Percentiles rank a stretch among this genome's conserved stretches.
Evolutionary conservation across 2,888 invertebrate species (phyloP).

Genomic region (Rotaria socialis): DNA sequence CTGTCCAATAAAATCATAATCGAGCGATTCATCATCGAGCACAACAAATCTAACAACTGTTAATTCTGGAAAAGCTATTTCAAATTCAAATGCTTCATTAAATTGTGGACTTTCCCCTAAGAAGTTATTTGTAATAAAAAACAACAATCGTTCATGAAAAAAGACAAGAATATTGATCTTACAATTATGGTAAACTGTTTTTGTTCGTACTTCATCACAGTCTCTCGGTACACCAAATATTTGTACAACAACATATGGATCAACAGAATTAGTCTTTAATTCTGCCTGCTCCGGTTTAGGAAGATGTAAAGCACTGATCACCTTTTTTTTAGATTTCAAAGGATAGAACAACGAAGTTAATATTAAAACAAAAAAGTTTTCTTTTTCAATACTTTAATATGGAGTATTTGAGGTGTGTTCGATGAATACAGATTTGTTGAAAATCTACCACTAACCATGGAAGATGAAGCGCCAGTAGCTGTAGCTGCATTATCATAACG

Average conservation of each 20-base stretch:
- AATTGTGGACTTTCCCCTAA: slow-evolving; percentile 64
- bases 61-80: slow-evolving; percentile 64
- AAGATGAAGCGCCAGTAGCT: not conserved
- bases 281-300: slow-evolving; percentile 38
- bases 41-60: slow-evolving; percentile 65
- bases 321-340: not conserved
- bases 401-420: slow-evolving; percentile 19
- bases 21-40: slow-evolving; percentile 57
- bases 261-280: slow-evolving; percentile 34
- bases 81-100: slow-evolving; percentile 66
- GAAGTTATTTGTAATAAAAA: not conserved
- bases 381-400: slow-evolving; percentile 8
- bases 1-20: slow-evolving; percentile 40
- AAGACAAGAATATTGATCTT: not conserved
- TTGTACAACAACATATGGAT: slow-evolving; percentile 41
- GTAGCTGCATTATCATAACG: slow-evolving; percentile 54
- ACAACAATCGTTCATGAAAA: not conserved
- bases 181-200: slow-evolving; percentile 62
- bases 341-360: not conserved
- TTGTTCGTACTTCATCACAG: slow-evolving; percentile 38
- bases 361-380: not conserved
- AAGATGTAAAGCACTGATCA: slow-evolving; percentile 44
- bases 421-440: slow-evolving; percentile 14
- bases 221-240: slow-evolving; percentile 45
- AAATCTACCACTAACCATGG: not conserved